phyloP scores from a whole-genome alignment of 2,797 vertebrate genomes.

The Microctenopoma lineatum region DNA sequence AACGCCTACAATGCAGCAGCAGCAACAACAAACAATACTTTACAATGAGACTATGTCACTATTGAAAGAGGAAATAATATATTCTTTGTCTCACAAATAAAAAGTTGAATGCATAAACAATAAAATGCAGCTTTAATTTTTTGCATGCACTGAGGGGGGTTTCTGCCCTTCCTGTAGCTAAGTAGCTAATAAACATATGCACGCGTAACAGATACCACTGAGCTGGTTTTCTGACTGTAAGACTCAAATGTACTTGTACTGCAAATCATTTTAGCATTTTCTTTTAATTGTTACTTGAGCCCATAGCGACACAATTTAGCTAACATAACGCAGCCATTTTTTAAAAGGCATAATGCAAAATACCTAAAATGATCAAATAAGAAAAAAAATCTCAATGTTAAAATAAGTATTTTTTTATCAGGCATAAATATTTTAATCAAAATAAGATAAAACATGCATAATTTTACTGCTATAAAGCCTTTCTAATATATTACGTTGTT shows the following conservation, averaged over 20 bases:
- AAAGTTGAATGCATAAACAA: neutral
- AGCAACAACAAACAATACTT: too few relatives aligned
- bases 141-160: neutral
- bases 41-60: too few relatives aligned
- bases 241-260: too few relatives aligned
- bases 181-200: neutral
- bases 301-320: too few relatives aligned
- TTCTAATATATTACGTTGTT: neutral
- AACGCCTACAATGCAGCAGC: neutral
- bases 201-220: neutral
- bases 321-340: too few relatives aligned
- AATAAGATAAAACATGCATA: too few relatives aligned
- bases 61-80: neutral
- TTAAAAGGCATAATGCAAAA: too few relatives aligned
- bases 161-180: neutral
- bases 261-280: neutral
- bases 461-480: neutral
- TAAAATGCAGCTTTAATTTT: neutral
- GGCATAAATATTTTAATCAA: neutral
- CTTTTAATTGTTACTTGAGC: neutral
- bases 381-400: neutral
- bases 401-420: neutral
- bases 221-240: neutral
- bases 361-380: neutral
- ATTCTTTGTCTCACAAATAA: neutral